These are phyloP conservation scores for Acromyrmex echinatior DNA, from an alignment of 1,140 invertebrate species.

Conservation along the genomic window DNA sequence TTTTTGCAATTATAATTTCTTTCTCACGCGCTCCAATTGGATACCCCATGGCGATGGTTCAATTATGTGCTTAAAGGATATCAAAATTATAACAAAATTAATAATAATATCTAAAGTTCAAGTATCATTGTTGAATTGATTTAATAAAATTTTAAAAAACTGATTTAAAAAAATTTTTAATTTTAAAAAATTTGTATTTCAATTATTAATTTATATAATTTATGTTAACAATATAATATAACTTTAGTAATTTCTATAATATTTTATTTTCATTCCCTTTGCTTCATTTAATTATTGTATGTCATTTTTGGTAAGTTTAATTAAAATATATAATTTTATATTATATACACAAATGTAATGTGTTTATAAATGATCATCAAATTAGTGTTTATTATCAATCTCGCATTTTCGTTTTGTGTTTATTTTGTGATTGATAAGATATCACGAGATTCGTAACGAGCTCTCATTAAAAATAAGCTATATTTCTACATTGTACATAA, in stretches of 20 bases:
- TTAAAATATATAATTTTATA: background rate
- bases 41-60: background rate
- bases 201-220: too few species aligned
- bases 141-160: background rate
- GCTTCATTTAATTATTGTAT: background rate
- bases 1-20: slow-evolving; percentile 65
- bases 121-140: background rate
- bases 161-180: background rate
- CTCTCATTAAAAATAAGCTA: slow-evolving; percentile 37
- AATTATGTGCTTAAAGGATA: background rate
- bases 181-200: too few species aligned
- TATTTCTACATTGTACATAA: slow-evolving; percentile 13
- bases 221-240: background rate
- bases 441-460: slow-evolving; percentile 5
- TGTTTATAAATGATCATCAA: slow-evolving; percentile 27
- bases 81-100: background rate
- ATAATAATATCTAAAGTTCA: background rate
- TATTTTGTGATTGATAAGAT: slow-evolving; percentile 36
- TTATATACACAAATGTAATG: background rate
- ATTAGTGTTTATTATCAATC: slow-evolving; percentile 38
- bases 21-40: slow-evolving; percentile 37
- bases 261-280: slow-evolving; percentile 9
- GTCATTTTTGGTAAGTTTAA: background rate
- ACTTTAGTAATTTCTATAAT: slow-evolving; percentile 2
- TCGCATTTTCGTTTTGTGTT: background rate